These are phyloP conservation scores for Pachypsylla venusta DNA, from an alignment of 1,140 invertebrate species.

Conservation along the genomic window DNA sequence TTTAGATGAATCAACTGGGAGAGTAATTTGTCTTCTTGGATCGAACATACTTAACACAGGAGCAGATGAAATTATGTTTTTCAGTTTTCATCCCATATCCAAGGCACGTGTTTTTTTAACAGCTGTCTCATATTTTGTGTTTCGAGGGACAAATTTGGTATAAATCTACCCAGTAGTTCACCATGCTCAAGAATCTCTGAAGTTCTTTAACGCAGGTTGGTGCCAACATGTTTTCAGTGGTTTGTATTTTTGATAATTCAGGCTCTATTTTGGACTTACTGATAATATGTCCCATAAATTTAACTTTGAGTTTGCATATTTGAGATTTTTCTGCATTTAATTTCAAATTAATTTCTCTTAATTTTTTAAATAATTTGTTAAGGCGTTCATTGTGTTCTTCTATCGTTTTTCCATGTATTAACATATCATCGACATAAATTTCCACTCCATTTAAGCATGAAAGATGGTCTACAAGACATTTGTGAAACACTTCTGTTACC, in stretches of 20 bases:
- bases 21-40: conserved; percentile 18
- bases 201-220: conserved; percentile 28
- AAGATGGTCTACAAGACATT: no score
- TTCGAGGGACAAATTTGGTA: conserved; percentile 28
- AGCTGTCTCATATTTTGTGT: conserved; percentile 26
- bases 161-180: conserved; percentile 30
- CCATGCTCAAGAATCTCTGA: conserved; percentile 32
- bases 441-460: conserved; percentile 26
- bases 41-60: conserved; percentile 27
- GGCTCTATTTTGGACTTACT: conserved; percentile 24
- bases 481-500: no score
- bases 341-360: conserved; percentile 9
- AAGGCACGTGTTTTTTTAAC: conserved; percentile 25
- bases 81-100: conserved; percentile 26
- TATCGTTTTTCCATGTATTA: conserved; percentile 21
- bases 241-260: conserved; percentile 27
- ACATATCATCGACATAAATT: conserved; percentile 29
- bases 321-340: conserved; percentile 16
- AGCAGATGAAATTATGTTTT: conserved; percentile 22
- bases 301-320: conserved; percentile 20
- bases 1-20: conserved; percentile 30
- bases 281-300: conserved; percentile 30
- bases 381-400: conserved; percentile 22
- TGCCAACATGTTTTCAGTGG: conserved; percentile 26
- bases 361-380: conserved; percentile 20